Percentiles rank a stretch among this genome's conserved stretches.
Conservation (phyloP, 2,888 invertebrate genomes). For the Cantharis rustica region DNA sequence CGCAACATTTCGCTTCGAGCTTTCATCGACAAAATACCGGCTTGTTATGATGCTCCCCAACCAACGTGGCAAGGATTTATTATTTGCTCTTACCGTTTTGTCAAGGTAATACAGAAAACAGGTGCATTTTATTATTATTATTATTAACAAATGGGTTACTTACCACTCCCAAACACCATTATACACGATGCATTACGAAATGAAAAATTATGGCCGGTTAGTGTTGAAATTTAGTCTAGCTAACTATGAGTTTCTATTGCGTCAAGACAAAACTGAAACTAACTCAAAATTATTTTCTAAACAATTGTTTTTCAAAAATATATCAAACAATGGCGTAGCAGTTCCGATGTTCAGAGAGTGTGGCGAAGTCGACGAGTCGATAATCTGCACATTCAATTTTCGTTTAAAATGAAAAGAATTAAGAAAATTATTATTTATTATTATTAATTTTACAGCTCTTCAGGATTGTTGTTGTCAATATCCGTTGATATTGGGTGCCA, state of each 20-base stretch:
- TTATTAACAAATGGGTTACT: constrained; percentile 11
- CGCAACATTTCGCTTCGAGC: constrained; percentile 8
- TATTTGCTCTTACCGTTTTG: constrained; percentile 1
- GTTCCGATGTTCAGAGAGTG: too few relatives aligned
- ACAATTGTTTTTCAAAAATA: neutral
- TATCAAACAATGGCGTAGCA: too few relatives aligned
- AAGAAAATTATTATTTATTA: too few relatives aligned
- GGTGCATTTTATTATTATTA: constrained; percentile 9
- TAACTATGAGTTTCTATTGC: neutral
- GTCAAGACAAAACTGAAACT: neutral
- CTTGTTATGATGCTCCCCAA: constrained; percentile 7
- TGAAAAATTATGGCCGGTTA: neutral
- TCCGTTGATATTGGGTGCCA: too few relatives aligned
- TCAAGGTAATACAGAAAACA: constrained; percentile 15
- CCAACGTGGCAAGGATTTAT: neutral
- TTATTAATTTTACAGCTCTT: too few relatives aligned
- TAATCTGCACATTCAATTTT: constrained; percentile 50
- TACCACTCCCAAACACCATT: constrained; percentile 9
- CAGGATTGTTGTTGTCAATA: too few relatives aligned
- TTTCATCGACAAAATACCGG: constrained; percentile 12
- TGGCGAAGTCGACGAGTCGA: constrained; percentile 51
- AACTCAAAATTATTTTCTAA: neutral
- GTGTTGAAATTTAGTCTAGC: neutral
- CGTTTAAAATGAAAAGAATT: neutral
- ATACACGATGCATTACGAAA: neutral